Percentiles rank a stretch among this genome's conserved stretches.
These are phyloP conservation scores for Hemiprocne comata DNA, from an alignment of 2,113 vertebrate genomes.

Conservation along the genomic window DNA sequence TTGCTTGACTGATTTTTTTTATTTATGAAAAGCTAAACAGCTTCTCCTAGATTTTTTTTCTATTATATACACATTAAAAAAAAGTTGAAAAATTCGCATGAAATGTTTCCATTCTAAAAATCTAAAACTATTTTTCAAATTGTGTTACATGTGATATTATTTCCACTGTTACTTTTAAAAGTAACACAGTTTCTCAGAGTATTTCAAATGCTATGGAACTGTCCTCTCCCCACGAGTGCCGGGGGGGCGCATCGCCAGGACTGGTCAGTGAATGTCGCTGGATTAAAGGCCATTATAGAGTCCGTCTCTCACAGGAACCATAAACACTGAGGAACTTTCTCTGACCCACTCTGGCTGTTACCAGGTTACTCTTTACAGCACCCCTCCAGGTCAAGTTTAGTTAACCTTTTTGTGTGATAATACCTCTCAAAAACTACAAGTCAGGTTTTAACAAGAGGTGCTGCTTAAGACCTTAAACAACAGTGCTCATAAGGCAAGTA, in stretches of 20 bases:
- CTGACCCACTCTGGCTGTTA: background rate
- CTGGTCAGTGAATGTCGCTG: too few species aligned
- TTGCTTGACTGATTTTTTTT: background rate
- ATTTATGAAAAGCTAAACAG: background rate
- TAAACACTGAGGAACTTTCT: background rate
- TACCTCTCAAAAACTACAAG: background rate
- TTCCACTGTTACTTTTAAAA: background rate
- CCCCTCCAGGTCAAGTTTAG: background rate
- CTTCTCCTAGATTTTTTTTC: background rate
- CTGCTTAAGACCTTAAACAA: background rate
- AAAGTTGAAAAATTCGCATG: background rate
- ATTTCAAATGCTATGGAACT: background rate
- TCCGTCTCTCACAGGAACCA: too few species aligned
- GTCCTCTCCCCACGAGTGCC: too few species aligned
- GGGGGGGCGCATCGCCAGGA: too few species aligned
- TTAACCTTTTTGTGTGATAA: background rate
- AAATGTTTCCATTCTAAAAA: background rate
- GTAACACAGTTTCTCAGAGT: background rate
- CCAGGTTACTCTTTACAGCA: background rate
- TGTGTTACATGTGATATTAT: background rate
- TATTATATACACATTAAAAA: background rate
- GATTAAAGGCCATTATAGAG: too few species aligned
- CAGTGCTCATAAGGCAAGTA: background rate
- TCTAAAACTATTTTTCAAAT: background rate
- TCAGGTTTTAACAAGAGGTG: background rate